A percentile compares a stretch with the other conserved stretches of the same genome.
phyloP scores from a whole-genome alignment of 2,888 invertebrate genomes.

The Rotaria socialis region DNA sequence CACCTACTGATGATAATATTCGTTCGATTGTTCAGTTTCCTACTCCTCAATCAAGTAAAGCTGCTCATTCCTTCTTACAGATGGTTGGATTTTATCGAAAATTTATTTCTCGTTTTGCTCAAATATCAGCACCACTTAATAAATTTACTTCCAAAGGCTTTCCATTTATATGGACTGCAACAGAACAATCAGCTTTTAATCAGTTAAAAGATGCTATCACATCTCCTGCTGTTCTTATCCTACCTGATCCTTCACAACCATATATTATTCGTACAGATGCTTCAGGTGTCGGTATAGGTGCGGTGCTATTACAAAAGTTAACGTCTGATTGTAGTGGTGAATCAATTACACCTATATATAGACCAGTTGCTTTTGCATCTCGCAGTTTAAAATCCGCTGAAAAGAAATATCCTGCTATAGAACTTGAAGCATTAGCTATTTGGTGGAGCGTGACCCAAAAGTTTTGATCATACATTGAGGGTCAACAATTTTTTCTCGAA shows the following conservation, averaged over 20 bases:
- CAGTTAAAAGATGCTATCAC: background rate
- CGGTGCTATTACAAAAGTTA: background rate
- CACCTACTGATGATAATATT: background rate
- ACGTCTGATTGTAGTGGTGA: background rate
- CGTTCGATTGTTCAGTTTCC: background rate
- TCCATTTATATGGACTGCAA: constrained; percentile 3
- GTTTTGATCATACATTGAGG: background rate
- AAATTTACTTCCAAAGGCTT: background rate
- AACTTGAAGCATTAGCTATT: constrained; percentile 35
- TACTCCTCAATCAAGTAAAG: background rate
- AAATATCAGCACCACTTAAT: background rate
- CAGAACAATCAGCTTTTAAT: background rate
- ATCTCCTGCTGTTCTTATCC: background rate
- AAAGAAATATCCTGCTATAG: background rate
- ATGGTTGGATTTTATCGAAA: background rate
- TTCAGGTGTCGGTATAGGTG: background rate
- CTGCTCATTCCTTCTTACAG: no score
- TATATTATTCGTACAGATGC: constrained; percentile 8
- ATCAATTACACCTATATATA: no score
- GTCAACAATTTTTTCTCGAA: background rate
- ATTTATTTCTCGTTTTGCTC: background rate
- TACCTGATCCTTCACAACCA: background rate
- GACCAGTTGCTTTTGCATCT: background rate
- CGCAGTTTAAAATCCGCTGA: background rate
- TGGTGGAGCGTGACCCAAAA: background rate